Conservation (phyloP, 2,888 invertebrate genomes). For the Scelioninae gen. 1 region DNA sequence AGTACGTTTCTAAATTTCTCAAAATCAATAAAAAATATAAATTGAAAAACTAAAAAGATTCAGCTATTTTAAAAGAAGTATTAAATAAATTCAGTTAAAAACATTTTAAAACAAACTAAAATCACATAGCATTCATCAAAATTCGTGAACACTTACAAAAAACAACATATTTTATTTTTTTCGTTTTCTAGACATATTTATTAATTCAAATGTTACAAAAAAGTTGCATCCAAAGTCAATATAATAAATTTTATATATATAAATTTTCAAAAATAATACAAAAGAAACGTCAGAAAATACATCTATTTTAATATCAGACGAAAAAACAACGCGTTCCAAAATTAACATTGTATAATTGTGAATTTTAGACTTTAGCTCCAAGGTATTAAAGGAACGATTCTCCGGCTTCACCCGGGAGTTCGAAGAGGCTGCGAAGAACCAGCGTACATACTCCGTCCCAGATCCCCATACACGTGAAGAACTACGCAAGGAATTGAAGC, state of each 20-base stretch:
- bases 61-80: too few relatives aligned
- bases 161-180: background rate
- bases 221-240: slow-evolving; percentile 30
- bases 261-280: slow-evolving; percentile 40
- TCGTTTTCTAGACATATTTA: slow-evolving; percentile 39
- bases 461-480: slow-evolving; percentile 95
- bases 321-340: background rate
- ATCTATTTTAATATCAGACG: slow-evolving; percentile 2
- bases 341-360: slow-evolving; percentile 19
- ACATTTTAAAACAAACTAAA: background rate
- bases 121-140: background rate
- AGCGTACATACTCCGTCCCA: slow-evolving; percentile 96
- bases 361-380: slow-evolving; percentile 85
- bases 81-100: too few relatives aligned
- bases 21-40: too few relatives aligned
- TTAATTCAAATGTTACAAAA: slow-evolving; percentile 52
- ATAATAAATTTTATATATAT: slow-evolving; percentile 40
- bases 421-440: slow-evolving; percentile 93
- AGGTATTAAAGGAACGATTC: slow-evolving; percentile 82
- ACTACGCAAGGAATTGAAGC: slow-evolving; percentile 95
- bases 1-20: too few relatives aligned
- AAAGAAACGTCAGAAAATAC: slow-evolving; percentile 40
- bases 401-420: slow-evolving; percentile 96
- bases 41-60: too few relatives aligned
- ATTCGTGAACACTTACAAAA: too few relatives aligned